Percentiles rank a stretch among this genome's conserved stretches.
phyloP scores from a whole-genome alignment of 2,113 vertebrate genomes.

The Danio rerio region GRCz12tu NC_133187.1:616001-616500 shows the following conservation, averaged over 20 bases:
- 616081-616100: too few species aligned
- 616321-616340: slow-evolving; percentile 73
- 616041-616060: too few species aligned
- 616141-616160: slow-evolving; percentile 30
- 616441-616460: slow-evolving; percentile 43
- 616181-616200: slow-evolving; percentile 26
- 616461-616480: slow-evolving; percentile 1
- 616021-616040: too few species aligned
- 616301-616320: slow-evolving; percentile 71
- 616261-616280: slow-evolving; percentile 74
- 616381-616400: background rate
- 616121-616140: background rate
- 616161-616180: slow-evolving; percentile 24
- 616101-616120: too few species aligned
- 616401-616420: background rate
- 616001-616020: too few species aligned
- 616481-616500: slow-evolving; percentile 47
- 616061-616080: too few species aligned
- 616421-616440: slow-evolving; percentile 43
- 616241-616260: slow-evolving; percentile 73
- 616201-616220: slow-evolving; percentile 67
- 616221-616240: slow-evolving; percentile 73
- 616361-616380: slow-evolving; percentile 44
- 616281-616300: slow-evolving; percentile 77
- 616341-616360: slow-evolving; percentile 47